These are phyloP conservation scores for Microctonus aethiopoides DNA, from an alignment of 2,888 invertebrate genomes.

Conservation along the genomic window DNA sequence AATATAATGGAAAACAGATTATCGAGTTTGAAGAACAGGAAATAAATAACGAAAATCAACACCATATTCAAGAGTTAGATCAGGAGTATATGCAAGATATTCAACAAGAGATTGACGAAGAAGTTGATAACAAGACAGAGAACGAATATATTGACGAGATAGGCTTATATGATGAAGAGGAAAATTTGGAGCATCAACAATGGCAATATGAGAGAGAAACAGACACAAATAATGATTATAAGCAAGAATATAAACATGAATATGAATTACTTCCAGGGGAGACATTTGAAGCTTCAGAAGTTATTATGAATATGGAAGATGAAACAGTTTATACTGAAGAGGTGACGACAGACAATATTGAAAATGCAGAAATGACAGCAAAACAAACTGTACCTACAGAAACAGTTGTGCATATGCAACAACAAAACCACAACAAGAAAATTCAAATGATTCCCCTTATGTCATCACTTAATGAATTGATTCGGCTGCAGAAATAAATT, in stretches of 20 bases:
- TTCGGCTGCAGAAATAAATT: slow-evolving; percentile 57
- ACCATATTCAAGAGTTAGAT: not conserved
- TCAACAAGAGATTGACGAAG: not conserved
- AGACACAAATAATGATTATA: slow-evolving; percentile 34
- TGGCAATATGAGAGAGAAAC: slow-evolving; percentile 29
- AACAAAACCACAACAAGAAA: slow-evolving; percentile 61
- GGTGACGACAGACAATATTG: slow-evolving; percentile 60
- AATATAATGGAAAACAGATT: slow-evolving; percentile 44
- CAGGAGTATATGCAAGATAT: slow-evolving; percentile 4
- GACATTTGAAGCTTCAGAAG: slow-evolving; percentile 57
- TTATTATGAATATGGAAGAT: slow-evolving; percentile 62
- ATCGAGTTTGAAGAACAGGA: slow-evolving; percentile 47
- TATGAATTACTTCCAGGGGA: slow-evolving; percentile 62
- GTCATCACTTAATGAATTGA: slow-evolving; percentile 61
- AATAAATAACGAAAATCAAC: not conserved
- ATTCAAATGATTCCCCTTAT: slow-evolving; percentile 64
- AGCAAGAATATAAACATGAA: slow-evolving; percentile 51
- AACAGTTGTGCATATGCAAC: slow-evolving; percentile 61
- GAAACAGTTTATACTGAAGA: slow-evolving; percentile 64
- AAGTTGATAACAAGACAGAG: slow-evolving; percentile 45
- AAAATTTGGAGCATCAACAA: not conserved
- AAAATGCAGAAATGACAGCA: slow-evolving; percentile 55
- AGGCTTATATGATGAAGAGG: not conserved
- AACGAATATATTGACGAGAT: slow-evolving; percentile 48
- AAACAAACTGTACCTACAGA: slow-evolving; percentile 57